Percentiles rank a stretch among this genome's conserved stretches.
Conservation (phyloP, 2,888 invertebrate genomes). For the Zootermopsis nevadensis region DNA sequence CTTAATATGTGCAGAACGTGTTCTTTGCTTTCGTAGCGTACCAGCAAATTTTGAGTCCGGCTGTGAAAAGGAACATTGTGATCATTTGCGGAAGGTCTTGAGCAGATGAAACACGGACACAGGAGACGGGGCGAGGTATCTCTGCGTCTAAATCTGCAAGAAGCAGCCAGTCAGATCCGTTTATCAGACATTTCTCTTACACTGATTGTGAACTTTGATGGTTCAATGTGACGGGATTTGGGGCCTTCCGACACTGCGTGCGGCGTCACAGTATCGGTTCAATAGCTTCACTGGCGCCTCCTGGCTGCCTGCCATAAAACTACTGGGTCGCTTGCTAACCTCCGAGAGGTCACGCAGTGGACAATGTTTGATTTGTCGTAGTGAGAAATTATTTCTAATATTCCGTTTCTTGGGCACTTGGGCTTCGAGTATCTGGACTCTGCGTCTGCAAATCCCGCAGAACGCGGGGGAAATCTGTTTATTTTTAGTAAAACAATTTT, state of each 20-base stretch:
- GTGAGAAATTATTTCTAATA: background rate
- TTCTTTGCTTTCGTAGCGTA: no score
- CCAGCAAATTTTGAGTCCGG: no score
- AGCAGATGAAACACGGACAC: no score
- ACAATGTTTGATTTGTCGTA: slow-evolving; percentile 13
- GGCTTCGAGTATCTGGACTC: background rate
- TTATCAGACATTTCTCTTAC: background rate
- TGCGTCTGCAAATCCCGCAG: no score
- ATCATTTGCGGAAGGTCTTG: no score
- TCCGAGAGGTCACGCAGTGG: background rate
- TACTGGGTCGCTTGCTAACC: background rate
- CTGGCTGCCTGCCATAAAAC: slow-evolving; percentile 4
- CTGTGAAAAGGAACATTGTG: no score
- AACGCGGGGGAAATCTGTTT: no score
- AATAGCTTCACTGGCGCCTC: slow-evolving; percentile 13
- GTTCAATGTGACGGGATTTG: slow-evolving; percentile 13
- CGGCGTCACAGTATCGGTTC: background rate
- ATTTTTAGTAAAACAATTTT: no score
- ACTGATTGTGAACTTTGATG: background rate
- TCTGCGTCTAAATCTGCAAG: no score
- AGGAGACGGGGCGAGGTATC: no score
- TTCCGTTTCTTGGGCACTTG: background rate
- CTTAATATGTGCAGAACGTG: no score
- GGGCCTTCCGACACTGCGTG: background rate
- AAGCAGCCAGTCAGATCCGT: background rate